These are phyloP conservation scores for Edolisoma coerulescens DNA, from an alignment of 2,113 vertebrate genomes.

Conservation along the genomic window DNA sequence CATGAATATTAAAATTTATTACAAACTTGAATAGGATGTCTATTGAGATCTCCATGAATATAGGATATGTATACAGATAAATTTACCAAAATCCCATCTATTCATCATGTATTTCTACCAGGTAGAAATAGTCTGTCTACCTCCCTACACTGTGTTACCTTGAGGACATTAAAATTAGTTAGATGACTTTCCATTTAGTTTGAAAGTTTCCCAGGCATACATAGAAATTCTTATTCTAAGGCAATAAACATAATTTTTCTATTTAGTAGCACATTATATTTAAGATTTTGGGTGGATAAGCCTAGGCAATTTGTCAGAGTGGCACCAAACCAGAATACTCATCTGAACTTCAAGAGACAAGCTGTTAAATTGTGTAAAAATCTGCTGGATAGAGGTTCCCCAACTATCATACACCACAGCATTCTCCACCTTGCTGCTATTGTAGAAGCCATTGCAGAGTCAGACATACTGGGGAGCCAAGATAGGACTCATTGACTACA, in stretches of 20 bases:
- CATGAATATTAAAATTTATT: not conserved
- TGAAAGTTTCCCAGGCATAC: not conserved
- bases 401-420: not conserved
- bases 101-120: no score
- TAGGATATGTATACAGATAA: rapidly evolving
- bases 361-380: not conserved
- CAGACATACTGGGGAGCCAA: rapidly evolving
- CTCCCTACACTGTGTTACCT: not conserved
- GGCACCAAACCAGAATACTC: not conserved
- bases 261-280: not conserved
- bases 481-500: rapidly evolving
- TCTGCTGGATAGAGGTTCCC: not conserved
- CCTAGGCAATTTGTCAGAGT: not conserved
- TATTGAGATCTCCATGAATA: not conserved
- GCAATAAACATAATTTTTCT: rapidly evolving
- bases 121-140: not conserved
- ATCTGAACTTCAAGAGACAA: not conserved
- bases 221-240: not conserved
- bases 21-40: not conserved
- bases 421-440: not conserved
- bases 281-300: not conserved
- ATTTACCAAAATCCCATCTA: not conserved
- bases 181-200: not conserved
- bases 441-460: not conserved
- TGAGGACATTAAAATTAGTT: not conserved